Evolutionary conservation across 2,888 invertebrate genomes (phyloP).

Genomic region (Platypus cylindrus): DNA sequence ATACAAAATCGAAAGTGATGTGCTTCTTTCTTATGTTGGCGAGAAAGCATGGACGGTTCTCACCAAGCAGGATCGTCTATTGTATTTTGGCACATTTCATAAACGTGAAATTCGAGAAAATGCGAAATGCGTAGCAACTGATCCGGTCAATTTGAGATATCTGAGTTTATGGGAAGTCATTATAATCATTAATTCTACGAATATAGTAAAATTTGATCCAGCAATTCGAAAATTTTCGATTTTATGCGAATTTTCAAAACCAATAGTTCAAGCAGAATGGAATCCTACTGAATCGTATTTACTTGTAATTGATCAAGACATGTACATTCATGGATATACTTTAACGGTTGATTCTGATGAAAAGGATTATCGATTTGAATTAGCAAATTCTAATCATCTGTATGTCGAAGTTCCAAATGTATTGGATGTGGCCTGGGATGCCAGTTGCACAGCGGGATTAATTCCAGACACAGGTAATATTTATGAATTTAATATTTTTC

Average conservation of each 20-base stretch:
- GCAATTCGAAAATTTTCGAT: constrained; percentile 7
- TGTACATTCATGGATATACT: constrained; percentile 12
- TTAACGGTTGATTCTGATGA: constrained; percentile 2
- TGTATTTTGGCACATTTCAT: too few species aligned
- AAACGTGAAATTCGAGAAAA: too few species aligned
- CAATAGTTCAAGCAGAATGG: constrained; percentile 15
- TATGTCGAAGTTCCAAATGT: constrained; percentile 45
- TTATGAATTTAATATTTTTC: too few species aligned
- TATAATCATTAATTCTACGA: constrained; percentile 14
- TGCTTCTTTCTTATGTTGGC: too few species aligned
- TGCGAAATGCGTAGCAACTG: constrained; percentile 4
- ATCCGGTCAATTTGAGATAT: constrained; percentile 13
- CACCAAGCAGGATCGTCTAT: too few species aligned
- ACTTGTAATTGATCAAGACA: constrained; percentile 12
- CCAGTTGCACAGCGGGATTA: constrained; percentile 93
- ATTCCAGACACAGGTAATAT: constrained; percentile 55
- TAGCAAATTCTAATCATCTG: neutral
- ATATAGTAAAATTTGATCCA: constrained; percentile 6
- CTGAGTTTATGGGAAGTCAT: constrained; percentile 14
- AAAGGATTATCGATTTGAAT: constrained; percentile 4
- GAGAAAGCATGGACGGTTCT: too few species aligned
- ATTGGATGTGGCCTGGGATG: constrained; percentile 90
- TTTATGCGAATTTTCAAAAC: constrained; percentile 4
- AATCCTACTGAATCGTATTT: constrained; percentile 17
- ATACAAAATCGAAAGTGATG: too few species aligned